Evolutionary conservation across 2,113 vertebrate species (phyloP), one percentile per base, ranked within the genome.

Genomic region (Pelodiscus sinensis): DNA sequence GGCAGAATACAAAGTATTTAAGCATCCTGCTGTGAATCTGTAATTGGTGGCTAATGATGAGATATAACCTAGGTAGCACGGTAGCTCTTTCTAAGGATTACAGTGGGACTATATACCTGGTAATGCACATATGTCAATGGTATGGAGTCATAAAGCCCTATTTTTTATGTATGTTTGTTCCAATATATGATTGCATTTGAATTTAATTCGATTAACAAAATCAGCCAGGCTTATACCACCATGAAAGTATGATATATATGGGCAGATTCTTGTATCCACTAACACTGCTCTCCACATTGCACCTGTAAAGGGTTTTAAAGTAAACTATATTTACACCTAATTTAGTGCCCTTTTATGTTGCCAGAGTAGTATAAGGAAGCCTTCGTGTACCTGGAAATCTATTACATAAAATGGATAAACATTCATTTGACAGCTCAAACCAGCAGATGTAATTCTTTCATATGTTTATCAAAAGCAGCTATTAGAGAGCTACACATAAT

Each of bases 121-220:
- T 81, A 95, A 92, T 92, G 92, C 90, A 89, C 79, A 57, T 62
- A 79, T 93, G 25, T 52, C 88, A 93, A 50, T 87, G 77, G 78
- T 92, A 91, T 77, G 71, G 90, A 95, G 86, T 92, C 2, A 90
- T 75, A 75, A 73, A 88, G 62, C 44, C 68, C 85, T 89, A 4
- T 8, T 92, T 94, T 83, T 19, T 57, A 79, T 52, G 87, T 57
- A 94, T 91, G 82, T n/a, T 56, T 82, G 88, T 90, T 88, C 79
- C 24, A 60, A 78, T 79, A n/a, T 58, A 80, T 75, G 92, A 35
- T 81, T 95, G 80, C 75, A 79, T 95, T 96, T 91, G n/a, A 94
- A 93, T 94, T 95, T 91, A 95, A 94, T 78, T 94, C 79, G 88
- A 91, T 96, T 97, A 86, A 75, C 86, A 92, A 94, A 94, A 90